Conservation (phyloP, 2,888 invertebrate genomes). For the Stramonita haemastoma region DNA sequence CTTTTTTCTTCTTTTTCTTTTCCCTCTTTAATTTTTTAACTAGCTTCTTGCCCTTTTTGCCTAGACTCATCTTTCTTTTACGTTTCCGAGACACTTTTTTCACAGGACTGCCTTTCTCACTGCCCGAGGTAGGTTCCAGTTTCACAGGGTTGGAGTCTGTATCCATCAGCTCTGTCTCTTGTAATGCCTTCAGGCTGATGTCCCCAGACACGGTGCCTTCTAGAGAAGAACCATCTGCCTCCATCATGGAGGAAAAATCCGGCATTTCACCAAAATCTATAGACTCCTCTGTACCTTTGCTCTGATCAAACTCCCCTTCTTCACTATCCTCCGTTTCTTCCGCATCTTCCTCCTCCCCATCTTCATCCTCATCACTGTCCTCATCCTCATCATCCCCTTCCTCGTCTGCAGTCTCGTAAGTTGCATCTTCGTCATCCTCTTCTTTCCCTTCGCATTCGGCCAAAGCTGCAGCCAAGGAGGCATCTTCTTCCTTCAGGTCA, state of each 20-base stretch:
- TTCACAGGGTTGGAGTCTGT: conserved; percentile 40
- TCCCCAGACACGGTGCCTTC: conserved; percentile 35
- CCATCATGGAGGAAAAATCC: conserved; percentile 41
- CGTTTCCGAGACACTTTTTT: conserved; percentile 54
- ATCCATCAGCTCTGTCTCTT: conserved; percentile 31
- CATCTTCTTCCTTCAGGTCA: conserved; percentile 43
- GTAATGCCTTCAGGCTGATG: conserved; percentile 18
- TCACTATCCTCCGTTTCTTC: conserved; percentile 47
- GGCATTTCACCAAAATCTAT: conserved; percentile 53
- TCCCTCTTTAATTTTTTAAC: conserved; percentile 42
- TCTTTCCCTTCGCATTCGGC: conserved; percentile 46
- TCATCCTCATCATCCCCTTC: conserved; percentile 48
- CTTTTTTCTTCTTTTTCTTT: conserved; percentile 48
- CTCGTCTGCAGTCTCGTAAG: conserved; percentile 22
- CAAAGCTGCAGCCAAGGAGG: conserved; percentile 42
- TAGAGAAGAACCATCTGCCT: conserved; percentile 39
- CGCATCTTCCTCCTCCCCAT: conserved; percentile 47
- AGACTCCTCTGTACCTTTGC: conserved; percentile 43
- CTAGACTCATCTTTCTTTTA: conserved; percentile 53
- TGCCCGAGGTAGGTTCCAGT: conserved; percentile 47
- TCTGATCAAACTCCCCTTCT: conserved; percentile 42
- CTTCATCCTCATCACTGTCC: conserved; percentile 49
- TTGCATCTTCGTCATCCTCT: conserved; percentile 42
- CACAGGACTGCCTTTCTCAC: conserved; percentile 38
- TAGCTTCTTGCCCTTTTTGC: conserved; percentile 43